These are phyloP conservation scores for Percopsis transmontana DNA, from an alignment of 2,113 vertebrate species.

Conservation along the genomic window DNA sequence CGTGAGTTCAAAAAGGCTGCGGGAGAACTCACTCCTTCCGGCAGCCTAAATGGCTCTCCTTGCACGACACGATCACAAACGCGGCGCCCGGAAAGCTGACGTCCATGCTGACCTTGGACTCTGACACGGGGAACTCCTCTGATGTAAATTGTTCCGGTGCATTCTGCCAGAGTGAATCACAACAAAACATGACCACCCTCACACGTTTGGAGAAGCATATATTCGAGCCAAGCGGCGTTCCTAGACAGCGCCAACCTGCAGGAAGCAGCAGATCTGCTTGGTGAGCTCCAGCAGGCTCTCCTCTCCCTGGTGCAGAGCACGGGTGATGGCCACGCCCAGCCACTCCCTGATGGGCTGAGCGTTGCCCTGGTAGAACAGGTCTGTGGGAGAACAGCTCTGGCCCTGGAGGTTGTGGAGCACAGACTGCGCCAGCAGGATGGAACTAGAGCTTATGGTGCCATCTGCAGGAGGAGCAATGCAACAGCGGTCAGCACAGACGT, in stretches of 20 bases:
- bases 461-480: conserved; percentile 74
- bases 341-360: conserved; percentile 90
- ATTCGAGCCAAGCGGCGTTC: neutral
- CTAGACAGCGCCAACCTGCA: conserved; percentile 81
- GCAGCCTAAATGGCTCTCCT: conserved; percentile 94
- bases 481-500: conserved; percentile 6
- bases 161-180: conserved; percentile 73
- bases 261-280: conserved; percentile 94
- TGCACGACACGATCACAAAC: conserved; percentile 94
- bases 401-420: conserved; percentile 89
- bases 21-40: conserved; percentile 90
- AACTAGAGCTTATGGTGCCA: conserved; percentile 92
- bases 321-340: conserved; percentile 93
- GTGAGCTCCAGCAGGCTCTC: conserved; percentile 94
- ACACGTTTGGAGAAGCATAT: neutral
- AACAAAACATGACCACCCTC: neutral
- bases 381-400: conserved; percentile 93
- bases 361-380: conserved; percentile 96
- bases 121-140: conserved; percentile 92
- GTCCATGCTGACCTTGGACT: conserved; percentile 98
- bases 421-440: conserved; percentile 92
- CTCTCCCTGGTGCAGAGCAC: conserved; percentile 94
- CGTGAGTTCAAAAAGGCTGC: neutral
- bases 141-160: conserved; percentile 95
- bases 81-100: conserved; percentile 96